Evolutionary conservation across 1,140 invertebrate genomes (phyloP).

Genomic region (Ostrea denselamellosa): DNA sequence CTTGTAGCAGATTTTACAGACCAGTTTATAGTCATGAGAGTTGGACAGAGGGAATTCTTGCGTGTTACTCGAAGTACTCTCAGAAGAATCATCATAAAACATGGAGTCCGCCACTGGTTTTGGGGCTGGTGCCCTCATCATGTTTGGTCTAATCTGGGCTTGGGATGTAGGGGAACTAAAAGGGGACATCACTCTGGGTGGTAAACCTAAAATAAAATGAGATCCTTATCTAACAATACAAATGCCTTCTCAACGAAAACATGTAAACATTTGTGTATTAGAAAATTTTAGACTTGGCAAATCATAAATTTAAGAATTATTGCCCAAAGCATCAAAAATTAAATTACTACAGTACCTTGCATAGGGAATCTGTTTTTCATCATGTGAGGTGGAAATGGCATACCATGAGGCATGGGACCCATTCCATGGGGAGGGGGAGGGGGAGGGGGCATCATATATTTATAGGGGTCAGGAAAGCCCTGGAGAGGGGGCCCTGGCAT

Average conservation of each 20-base stretch:
- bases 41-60: constrained; percentile 64
- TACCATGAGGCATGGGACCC: neutral
- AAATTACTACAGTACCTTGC: neutral
- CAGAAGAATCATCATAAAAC: constrained; percentile 23
- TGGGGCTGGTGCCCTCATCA: constrained; percentile 49
- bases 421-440: neutral
- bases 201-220: neutral
- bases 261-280: no score
- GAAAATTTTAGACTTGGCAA: no score
- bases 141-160: constrained; percentile 44
- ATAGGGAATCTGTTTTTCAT: neutral
- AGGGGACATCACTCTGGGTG: constrained; percentile 5
- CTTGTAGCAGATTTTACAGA: constrained; percentile 68
- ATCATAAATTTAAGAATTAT: no score
- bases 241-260: no score
- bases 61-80: neutral
- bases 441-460: neutral
- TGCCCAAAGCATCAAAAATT: no score
- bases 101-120: constrained; percentile 40
- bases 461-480: neutral
- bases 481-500: neutral
- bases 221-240: no score
- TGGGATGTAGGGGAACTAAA: constrained; percentile 38
- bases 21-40: constrained; percentile 64
- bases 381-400: neutral